Base-by-base conservation (phyloP, 2,888 invertebrate species). In the Sphaerophoria taeniata region DNA sequence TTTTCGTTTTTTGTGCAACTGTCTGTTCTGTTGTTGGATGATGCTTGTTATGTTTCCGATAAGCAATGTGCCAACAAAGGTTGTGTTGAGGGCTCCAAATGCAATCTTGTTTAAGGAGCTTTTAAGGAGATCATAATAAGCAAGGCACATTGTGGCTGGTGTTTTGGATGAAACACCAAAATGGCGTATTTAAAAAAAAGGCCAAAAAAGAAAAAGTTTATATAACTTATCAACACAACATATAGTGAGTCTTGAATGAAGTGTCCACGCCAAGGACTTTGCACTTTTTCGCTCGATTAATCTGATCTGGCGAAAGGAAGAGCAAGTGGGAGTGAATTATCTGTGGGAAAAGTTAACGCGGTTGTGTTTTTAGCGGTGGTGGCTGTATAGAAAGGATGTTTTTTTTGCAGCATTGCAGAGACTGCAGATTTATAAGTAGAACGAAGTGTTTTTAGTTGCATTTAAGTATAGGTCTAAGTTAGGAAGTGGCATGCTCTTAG, bases 21-120 rank as follows among this genome's bases (percentile, higher is more conserved):
- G 69, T 47, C 11, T 34, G 4, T 72, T 12, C 39, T 31, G 4
- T 34, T 47, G 1, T 16, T 56, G 14, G 5, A 5, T 14, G 6
- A 31, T 49, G 74, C 31, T 49, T 69, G 63, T 9, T 39, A 24
- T 53, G 49, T 24, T 70, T 83, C 49, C 73, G 83, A 83, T 83
- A 83, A 83, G 79, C 78, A 83, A 34, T 70, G 74, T 79, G 78
- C 83, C 83, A 83, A 45, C n/a, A 12, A 34, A 51, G 65, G 49
- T 58, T 58, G 36, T 33, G 70, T 51, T 70, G 14, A 36, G 7
- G 65, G 49, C 47, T n/a, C 9, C 24, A 24, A 24, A 2, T 24
- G 43, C 55, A 56, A 60, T 47, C 51, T 36, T 47, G 36, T 60
- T 11, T 36, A 39, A 31, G 72, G 49, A 77, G 67, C 39, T 69